Conservation (phyloP, 2,113 vertebrate genomes). For the Sylvilagus bachmani region DNA sequence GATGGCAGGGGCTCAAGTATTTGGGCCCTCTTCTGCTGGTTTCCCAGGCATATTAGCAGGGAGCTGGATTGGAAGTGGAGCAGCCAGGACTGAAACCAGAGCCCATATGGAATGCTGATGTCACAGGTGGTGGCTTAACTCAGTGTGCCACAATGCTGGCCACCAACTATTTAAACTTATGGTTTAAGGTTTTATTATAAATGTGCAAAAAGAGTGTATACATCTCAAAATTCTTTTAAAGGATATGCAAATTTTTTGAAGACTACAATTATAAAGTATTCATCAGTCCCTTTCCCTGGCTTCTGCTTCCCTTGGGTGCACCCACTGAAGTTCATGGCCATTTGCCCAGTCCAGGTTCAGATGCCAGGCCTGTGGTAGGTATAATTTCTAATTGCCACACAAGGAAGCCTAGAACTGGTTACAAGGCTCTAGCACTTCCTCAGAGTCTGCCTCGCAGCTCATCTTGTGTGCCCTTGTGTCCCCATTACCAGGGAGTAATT, state of each 20-base stretch:
- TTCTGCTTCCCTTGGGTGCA: neutral
- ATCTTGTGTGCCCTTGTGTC: neutral
- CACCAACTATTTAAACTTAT: neutral
- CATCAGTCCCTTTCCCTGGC: neutral
- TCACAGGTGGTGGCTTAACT: too few relatives aligned
- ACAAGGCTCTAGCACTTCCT: neutral
- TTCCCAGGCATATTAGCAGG: too few relatives aligned
- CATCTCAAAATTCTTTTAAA: neutral
- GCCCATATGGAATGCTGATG: too few relatives aligned
- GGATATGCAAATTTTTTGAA: neutral
- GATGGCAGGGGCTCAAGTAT: too few relatives aligned
- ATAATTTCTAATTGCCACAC: neutral
- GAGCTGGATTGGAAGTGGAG: too few relatives aligned
- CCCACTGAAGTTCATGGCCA: neutral
- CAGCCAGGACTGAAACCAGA: too few relatives aligned
- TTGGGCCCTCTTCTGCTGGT: too few relatives aligned
- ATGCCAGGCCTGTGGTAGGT: neutral
- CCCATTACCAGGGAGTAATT: neutral
- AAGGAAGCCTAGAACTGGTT: neutral
- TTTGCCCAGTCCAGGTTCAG: neutral
- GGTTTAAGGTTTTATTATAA: neutral
- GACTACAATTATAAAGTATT: neutral
- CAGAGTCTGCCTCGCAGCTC: neutral
- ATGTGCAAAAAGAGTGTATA: neutral
- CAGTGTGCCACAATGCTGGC: too few relatives aligned